These are phyloP conservation scores for Bombus breviceps DNA, from an alignment of 1,140 invertebrate species.

Conservation along the genomic window DNA sequence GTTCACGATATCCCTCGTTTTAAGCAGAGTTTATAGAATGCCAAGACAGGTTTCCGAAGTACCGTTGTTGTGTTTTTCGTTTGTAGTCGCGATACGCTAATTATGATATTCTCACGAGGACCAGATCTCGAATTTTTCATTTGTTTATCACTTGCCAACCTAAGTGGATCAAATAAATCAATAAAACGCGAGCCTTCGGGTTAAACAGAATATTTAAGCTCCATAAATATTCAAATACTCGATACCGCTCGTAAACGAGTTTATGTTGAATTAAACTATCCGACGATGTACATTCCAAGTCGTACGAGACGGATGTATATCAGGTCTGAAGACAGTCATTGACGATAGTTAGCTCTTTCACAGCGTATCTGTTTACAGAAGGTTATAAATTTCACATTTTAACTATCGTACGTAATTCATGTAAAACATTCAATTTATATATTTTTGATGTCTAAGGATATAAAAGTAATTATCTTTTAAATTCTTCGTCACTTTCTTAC, in stretches of 20 bases:
- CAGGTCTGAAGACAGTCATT: neutral
- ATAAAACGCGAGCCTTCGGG: neutral
- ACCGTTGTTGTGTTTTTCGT: neutral
- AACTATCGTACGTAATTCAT: too few relatives aligned
- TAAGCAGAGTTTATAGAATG: conserved; percentile 24
- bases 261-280: neutral
- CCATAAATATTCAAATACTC: neutral
- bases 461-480: neutral
- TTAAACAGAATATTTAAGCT: neutral
- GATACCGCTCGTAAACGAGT: neutral
- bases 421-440: neutral
- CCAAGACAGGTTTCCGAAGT: neutral
- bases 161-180: neutral
- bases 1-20: conserved; percentile 29
- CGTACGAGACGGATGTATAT: neutral
- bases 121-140: neutral
- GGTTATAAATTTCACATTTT: too few relatives aligned
- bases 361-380: neutral
- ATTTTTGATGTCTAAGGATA: neutral
- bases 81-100: neutral
- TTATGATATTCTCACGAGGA: neutral
- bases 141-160: neutral
- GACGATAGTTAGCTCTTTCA: neutral
- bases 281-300: neutral
- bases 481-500: neutral